Evolutionary conservation across 2,113 vertebrate genomes (phyloP).

Genomic region (Corythornis vintsioides): DNA sequence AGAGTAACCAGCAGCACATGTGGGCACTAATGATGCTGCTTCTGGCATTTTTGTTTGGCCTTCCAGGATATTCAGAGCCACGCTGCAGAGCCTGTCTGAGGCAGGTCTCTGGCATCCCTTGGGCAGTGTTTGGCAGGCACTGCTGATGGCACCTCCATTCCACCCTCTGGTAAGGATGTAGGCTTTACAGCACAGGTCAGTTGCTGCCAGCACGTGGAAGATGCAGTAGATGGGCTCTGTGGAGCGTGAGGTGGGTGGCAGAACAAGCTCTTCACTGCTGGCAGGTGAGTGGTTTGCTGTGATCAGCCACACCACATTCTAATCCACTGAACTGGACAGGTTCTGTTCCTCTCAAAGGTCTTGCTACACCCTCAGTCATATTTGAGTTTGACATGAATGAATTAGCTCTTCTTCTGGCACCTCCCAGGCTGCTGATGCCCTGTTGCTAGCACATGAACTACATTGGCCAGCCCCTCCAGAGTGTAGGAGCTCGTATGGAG

Average conservation of each 20-base stretch:
- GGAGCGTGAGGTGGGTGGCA: fast-evolving
- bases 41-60: not conserved
- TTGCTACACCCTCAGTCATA: not conserved
- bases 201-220: not conserved
- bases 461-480: not conserved
- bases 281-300: not conserved
- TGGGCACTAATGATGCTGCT: not conserved
- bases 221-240: not conserved
- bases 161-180: too few relatives aligned
- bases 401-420: not conserved
- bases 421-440: not conserved
- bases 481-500: not conserved
- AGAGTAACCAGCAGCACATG: not conserved
- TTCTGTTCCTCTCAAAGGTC: not conserved
- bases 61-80: not conserved
- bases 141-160: not conserved
- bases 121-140: not conserved
- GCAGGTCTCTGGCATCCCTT: not conserved
- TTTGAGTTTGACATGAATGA: not conserved
- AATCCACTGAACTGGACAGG: not conserved
- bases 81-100: too few relatives aligned
- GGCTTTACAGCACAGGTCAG: not conserved
- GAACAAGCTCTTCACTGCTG: not conserved
- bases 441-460: not conserved
- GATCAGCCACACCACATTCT: fast-evolving